These are phyloP conservation scores for Patella pellucida DNA, from an alignment of 2,888 invertebrate species.

Conservation along the genomic window DNA sequence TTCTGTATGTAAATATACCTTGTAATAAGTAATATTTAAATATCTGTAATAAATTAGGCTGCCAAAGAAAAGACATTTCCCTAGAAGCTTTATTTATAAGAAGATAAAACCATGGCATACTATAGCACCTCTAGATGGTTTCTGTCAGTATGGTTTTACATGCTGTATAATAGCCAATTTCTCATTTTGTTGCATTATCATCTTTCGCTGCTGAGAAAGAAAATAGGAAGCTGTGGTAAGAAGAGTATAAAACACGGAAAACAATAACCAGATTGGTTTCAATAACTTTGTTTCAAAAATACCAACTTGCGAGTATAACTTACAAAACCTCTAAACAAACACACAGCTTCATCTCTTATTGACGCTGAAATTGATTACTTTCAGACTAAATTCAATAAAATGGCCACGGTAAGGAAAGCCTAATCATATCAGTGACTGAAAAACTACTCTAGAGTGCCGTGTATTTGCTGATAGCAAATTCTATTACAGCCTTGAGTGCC, in stretches of 20 bases:
- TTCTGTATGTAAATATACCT: too few relatives aligned
- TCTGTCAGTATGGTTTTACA: too few relatives aligned
- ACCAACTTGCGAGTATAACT: neutral
- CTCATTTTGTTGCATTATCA: neutral
- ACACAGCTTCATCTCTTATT: slow-evolving; percentile 3
- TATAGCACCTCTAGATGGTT: too few relatives aligned
- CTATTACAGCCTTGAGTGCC: neutral
- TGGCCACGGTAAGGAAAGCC: slow-evolving; percentile 5
- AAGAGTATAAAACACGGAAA: neutral
- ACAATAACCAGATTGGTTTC: neutral
- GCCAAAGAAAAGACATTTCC: too few relatives aligned
- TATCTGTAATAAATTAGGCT: too few relatives aligned
- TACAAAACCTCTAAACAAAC: slow-evolving; percentile 9
- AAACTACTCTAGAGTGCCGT: neutral
- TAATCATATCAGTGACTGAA: slow-evolving; percentile 5
- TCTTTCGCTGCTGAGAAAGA: neutral
- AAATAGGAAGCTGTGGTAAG: neutral
- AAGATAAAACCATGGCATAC: too few relatives aligned
- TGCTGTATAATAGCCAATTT: too few relatives aligned
- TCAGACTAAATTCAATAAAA: slow-evolving; percentile 5
- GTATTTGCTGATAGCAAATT: slow-evolving; percentile 3
- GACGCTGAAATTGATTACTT: slow-evolving; percentile 5
- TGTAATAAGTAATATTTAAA: too few relatives aligned
- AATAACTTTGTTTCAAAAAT: slow-evolving; percentile 4
- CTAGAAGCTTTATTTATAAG: too few relatives aligned